Conservation (phyloP, 2,888 invertebrate species). For the Fabriciana adippe region DNA sequence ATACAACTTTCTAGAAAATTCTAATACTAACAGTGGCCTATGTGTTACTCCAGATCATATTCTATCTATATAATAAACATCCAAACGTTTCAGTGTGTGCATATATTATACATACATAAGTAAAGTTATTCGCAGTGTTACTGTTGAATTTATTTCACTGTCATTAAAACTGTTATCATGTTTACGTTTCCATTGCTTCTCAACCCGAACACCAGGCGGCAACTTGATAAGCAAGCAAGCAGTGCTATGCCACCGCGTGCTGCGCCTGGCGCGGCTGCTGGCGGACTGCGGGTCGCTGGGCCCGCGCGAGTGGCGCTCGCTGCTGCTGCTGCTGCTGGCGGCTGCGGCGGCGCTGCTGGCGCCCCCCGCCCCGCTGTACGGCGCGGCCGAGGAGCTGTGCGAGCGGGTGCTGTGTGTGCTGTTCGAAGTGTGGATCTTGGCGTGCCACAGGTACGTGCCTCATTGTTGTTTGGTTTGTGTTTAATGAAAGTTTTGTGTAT, state of each 20-base stretch:
- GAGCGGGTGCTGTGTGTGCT: slow-evolving; percentile 96
- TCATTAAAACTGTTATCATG: too few species aligned
- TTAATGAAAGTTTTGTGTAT: too few species aligned
- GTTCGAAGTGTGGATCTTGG: slow-evolving; percentile 89
- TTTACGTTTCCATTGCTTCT: slow-evolving; percentile 2
- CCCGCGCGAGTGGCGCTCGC: slow-evolving; percentile 94
- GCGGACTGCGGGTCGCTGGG: slow-evolving; percentile 83
- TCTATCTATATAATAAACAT: too few species aligned
- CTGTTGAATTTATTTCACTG: too few species aligned
- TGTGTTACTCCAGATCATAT: too few species aligned
- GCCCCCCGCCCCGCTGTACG: slow-evolving; percentile 96
- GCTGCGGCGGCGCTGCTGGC: slow-evolving; percentile 95
- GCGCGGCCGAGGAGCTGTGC: slow-evolving; percentile 97
- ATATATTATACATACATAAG: too few species aligned
- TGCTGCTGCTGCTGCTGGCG: slow-evolving; percentile 90
- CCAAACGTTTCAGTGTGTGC: too few species aligned
- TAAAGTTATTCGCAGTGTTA: too few species aligned
- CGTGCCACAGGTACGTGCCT: slow-evolving; percentile 74
- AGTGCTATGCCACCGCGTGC: slow-evolving; percentile 94
- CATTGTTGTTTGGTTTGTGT: too few species aligned
- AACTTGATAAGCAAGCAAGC: slow-evolving; percentile 97
- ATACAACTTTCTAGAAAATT: too few species aligned
- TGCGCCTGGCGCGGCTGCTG: slow-evolving; percentile 90
- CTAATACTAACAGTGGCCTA: too few species aligned
- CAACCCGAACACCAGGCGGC: slow-evolving; percentile 80